These are phyloP conservation scores for Leontocebus nigricollis DNA, from an alignment of 2,797 vertebrate genomes.

Conservation along the genomic window DNA sequence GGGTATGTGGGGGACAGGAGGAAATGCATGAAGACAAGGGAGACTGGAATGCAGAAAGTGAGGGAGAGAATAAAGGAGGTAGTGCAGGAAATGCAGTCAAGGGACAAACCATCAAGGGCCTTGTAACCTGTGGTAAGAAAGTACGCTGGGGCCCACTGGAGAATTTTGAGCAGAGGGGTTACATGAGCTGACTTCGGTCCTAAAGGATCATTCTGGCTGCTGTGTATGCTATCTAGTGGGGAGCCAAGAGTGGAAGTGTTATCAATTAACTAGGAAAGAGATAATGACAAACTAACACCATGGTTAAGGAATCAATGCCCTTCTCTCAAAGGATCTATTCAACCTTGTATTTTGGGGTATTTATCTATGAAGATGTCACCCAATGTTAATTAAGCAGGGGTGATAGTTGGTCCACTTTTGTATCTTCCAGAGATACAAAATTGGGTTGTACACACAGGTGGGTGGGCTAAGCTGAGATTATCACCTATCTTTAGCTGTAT, in stretches of 20 bases:
- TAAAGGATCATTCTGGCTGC: neutral
- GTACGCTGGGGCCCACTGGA: neutral
- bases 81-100: accelerated
- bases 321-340: neutral
- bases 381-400: neutral
- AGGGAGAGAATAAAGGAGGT: neutral
- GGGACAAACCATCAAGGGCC: accelerated
- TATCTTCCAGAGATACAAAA: neutral
- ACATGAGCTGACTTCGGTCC: neutral
- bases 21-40: neutral
- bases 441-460: neutral
- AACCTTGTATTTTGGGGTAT: neutral
- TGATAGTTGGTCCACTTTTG: neutral
- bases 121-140: neutral
- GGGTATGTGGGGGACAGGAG: accelerated
- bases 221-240: neutral
- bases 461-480: neutral
- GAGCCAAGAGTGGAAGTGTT: neutral
- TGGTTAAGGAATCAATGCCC: neutral
- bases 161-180: neutral
- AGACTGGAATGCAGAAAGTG: neutral
- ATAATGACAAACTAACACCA: neutral
- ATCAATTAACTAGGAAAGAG: neutral
- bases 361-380: neutral
- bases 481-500: neutral